Evolutionary conservation across 2,797 vertebrate species (phyloP).

Genomic region (Coendou prehensilis): DNA sequence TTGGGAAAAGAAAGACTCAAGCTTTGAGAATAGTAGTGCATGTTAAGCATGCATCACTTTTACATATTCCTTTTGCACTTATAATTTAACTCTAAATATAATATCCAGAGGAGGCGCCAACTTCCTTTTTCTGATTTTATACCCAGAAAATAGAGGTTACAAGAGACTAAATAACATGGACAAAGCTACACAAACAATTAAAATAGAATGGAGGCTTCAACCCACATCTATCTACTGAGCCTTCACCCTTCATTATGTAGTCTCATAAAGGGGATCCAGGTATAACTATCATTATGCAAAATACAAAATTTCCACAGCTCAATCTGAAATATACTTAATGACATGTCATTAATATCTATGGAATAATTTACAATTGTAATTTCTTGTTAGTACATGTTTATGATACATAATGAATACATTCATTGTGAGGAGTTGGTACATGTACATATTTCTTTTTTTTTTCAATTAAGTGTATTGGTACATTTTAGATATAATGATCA

Average conservation of each 20-base stretch:
- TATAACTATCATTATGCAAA: neutral
- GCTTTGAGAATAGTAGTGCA: neutral
- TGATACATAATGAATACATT: neutral
- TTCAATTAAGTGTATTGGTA: too few species aligned
- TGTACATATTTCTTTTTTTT: neutral
- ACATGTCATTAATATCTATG: neutral
- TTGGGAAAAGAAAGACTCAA: neutral
- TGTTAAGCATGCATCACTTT: neutral
- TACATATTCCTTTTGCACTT: neutral
- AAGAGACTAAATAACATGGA: conserved; percentile 2
- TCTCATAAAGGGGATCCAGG: neutral
- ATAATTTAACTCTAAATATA: neutral
- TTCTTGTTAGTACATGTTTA: neutral
- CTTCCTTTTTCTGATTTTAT: neutral
- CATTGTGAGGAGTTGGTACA: neutral
- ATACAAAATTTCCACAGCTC: conserved; percentile 8
- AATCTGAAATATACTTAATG: conserved; percentile 52
- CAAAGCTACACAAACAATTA: conserved; percentile 1
- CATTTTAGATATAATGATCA: neutral
- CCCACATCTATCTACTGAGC: neutral
- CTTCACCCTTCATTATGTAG: neutral
- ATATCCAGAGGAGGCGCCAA: neutral
- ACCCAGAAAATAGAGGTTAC: neutral
- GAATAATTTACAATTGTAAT: neutral
- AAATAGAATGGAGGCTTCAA: neutral